phyloP scores from a whole-genome alignment of 2,113 vertebrate genomes.

The Hippocampus abdominalis region DNA sequence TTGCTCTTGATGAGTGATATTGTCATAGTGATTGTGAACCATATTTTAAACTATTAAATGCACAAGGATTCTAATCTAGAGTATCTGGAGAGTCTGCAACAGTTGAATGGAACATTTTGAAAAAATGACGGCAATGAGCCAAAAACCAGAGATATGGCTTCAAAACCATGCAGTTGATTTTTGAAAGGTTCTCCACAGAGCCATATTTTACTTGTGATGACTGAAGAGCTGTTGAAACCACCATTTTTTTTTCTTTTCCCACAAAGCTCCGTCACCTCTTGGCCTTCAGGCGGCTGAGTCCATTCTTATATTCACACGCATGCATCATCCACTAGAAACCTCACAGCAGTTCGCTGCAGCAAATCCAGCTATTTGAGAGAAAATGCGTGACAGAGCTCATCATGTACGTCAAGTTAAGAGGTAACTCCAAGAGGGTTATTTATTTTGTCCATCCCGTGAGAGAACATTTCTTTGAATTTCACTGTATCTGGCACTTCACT shows the following conservation, averaged over 20 bases:
- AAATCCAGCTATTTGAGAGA: constrained; percentile 12
- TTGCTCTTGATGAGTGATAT: too few species aligned
- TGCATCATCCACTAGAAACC: constrained; percentile 20
- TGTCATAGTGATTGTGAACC: too few species aligned
- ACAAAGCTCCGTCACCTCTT: constrained; percentile 19
- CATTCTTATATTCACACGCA: constrained; percentile 4
- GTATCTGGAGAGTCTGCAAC: not conserved
- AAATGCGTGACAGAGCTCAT: constrained; percentile 13
- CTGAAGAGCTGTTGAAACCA: constrained; percentile 26
- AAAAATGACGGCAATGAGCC: not conserved
- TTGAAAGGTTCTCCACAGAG: constrained; percentile 9
- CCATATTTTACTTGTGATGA: not conserved
- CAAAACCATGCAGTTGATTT: not conserved
- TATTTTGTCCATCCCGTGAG: constrained; percentile 9
- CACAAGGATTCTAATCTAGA: not conserved
- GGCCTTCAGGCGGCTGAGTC: constrained; percentile 13
- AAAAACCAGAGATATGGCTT: not conserved
- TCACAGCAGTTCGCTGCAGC: constrained; percentile 1
- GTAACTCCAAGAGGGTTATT: constrained; percentile 9
- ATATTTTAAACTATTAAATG: not conserved
- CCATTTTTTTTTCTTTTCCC: not conserved
- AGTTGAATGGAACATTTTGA: not conserved
- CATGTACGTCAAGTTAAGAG: not conserved
- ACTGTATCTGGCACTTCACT: constrained; percentile 48
- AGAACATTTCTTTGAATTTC: constrained; percentile 20